Percentiles rank a stretch among this genome's conserved stretches.
phyloP scores from a whole-genome alignment of 2,113 vertebrate genomes.

The Malaclemys terrapin region DNA sequence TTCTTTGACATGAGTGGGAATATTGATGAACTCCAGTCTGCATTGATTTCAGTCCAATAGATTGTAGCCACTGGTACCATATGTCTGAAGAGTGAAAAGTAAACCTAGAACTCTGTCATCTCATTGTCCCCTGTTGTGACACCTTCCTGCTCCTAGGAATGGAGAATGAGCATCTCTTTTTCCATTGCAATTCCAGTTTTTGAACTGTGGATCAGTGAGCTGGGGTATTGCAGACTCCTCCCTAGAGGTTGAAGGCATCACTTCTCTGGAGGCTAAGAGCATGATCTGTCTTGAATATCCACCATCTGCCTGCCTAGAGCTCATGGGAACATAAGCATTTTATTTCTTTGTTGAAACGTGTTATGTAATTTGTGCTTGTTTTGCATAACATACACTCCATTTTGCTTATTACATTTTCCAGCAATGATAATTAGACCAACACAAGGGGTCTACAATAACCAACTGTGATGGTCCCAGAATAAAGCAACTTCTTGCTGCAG shows the following conservation, averaged over 20 bases:
- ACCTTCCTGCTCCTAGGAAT: slow-evolving; percentile 37
- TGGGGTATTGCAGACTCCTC: slow-evolving; percentile 9
- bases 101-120: slow-evolving; percentile 31
- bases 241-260: not conserved
- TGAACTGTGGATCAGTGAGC: slow-evolving; percentile 14
- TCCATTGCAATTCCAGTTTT: not conserved
- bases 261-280: slow-evolving; percentile 29
- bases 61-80: not conserved
- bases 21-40: not conserved
- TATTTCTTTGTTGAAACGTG: slow-evolving; percentile 22
- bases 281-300: slow-evolving; percentile 41
- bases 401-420: slow-evolving; percentile 59
- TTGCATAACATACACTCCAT: slow-evolving; percentile 39
- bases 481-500: not conserved
- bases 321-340: slow-evolving; percentile 20
- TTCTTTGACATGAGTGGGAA: not conserved
- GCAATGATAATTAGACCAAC: slow-evolving; percentile 63
- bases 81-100: slow-evolving; percentile 13
- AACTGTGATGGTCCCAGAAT: slow-evolving; percentile 35
- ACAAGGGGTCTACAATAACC: slow-evolving; percentile 31
- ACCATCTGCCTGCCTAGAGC: slow-evolving; percentile 49
- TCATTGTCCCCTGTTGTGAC: slow-evolving; percentile 30
- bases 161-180: slow-evolving; percentile 13
- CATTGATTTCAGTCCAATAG: slow-evolving; percentile 44
- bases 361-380: slow-evolving; percentile 56